Percentiles rank a stretch among this genome's conserved stretches.
Evolutionary conservation across 2,113 vertebrate species (phyloP).

Genomic region (Gymnogyps californianus): DNA sequence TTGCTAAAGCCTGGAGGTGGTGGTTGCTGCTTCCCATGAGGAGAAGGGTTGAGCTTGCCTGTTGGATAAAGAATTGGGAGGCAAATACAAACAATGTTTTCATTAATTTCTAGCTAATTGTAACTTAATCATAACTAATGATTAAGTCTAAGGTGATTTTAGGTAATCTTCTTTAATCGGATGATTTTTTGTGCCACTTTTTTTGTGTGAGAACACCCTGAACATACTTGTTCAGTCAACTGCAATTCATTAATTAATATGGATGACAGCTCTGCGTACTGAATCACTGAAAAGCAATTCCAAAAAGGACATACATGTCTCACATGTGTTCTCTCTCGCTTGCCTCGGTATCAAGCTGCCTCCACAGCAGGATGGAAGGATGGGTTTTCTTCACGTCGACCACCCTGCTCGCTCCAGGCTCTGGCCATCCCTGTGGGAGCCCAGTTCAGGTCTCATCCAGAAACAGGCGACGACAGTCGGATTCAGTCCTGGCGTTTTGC

Average conservation of each 20-base stretch:
- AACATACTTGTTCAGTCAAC: background rate
- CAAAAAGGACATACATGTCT: background rate
- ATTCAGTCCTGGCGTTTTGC: background rate
- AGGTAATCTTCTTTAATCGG: background rate
- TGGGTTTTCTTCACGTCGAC: accelerated
- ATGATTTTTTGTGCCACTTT: background rate
- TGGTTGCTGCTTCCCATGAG: background rate
- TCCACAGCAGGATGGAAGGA: background rate
- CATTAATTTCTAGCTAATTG: background rate
- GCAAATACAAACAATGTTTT: background rate
- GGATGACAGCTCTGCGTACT: background rate
- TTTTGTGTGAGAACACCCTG: background rate
- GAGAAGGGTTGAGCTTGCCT: background rate
- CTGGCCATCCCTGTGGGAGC: accelerated
- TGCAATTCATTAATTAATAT: background rate
- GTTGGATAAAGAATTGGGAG: background rate
- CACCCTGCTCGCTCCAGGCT: background rate
- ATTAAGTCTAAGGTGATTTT: background rate
- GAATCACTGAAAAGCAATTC: background rate
- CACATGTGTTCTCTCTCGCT: background rate
- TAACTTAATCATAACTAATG: background rate
- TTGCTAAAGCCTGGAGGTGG: background rate
- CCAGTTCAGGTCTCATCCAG: background rate
- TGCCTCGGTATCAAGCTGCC: accelerated
- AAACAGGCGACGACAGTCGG: background rate